phyloP scores from a whole-genome alignment of 2,797 vertebrate species.

The Malurus splendens region DNA sequence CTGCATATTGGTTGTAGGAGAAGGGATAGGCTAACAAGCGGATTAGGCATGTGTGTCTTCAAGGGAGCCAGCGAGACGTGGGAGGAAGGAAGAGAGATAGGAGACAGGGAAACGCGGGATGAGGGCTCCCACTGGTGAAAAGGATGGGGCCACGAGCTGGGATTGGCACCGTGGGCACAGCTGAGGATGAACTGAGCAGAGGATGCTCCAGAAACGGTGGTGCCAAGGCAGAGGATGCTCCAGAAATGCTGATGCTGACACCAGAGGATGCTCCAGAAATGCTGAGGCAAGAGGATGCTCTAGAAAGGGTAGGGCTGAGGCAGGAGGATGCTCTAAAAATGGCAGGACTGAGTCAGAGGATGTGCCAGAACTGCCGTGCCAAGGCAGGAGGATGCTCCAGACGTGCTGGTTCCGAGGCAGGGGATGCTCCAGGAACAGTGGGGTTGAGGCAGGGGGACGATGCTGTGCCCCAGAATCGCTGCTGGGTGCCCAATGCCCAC shows the following conservation, averaged over 20 bases:
- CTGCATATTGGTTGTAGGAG: conserved; percentile 41
- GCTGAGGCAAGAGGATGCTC: neutral
- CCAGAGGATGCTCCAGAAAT: neutral
- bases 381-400: neutral
- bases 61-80: neutral
- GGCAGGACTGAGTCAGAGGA: neutral
- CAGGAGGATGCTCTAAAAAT: neutral
- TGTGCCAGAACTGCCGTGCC: neutral
- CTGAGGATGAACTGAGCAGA: neutral
- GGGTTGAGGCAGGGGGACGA: neutral
- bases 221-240: neutral
- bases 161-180: neutral
- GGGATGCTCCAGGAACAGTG: neutral
- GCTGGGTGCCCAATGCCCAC: neutral
- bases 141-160: neutral
- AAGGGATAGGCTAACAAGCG: conserved; percentile 26
- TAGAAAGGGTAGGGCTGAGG: neutral
- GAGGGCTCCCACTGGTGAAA: too few species aligned
- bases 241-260: neutral
- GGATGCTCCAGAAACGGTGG: neutral
- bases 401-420: neutral
- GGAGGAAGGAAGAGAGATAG: neutral
- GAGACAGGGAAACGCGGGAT: accelerated
- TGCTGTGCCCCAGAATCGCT: neutral
- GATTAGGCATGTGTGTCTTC: neutral